A percentile compares a stretch with the other conserved stretches of the same genome.
phyloP scores from a whole-genome alignment of 2,113 vertebrate species.

The Chaetura pelagica region DNA sequence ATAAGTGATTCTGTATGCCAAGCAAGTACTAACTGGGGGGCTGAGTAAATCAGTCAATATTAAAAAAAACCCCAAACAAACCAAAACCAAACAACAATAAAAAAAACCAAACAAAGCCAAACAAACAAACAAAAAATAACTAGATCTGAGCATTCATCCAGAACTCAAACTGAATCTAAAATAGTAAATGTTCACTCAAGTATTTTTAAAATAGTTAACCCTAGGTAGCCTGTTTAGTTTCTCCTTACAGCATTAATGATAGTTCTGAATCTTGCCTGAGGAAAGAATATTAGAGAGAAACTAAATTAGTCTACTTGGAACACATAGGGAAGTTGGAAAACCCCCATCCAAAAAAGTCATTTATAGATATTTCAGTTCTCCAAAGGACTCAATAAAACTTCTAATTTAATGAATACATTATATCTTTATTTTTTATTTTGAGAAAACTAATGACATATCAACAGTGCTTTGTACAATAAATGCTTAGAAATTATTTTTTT shows the following conservation, averaged over 20 bases:
- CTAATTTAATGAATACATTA: not conserved
- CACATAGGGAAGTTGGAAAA: not conserved
- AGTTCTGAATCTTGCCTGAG: not conserved
- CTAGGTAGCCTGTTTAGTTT: not conserved
- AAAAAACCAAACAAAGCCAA: not conserved
- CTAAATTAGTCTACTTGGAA: not conserved
- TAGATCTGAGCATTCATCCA: not conserved
- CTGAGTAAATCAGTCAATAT: not conserved
- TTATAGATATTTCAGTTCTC: not conserved
- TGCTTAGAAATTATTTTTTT: not conserved
- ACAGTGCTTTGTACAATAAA: not conserved
- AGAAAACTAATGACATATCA: not conserved
- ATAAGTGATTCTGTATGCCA: not conserved
- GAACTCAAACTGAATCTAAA: not conserved
- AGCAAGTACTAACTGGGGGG: not conserved
- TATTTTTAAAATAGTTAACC: slow-evolving; percentile 18
- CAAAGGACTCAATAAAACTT: not conserved
- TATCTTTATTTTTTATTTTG: not conserved
- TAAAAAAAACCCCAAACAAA: not conserved
- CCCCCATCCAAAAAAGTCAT: accelerated
- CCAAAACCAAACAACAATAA: not conserved
- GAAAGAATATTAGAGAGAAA: not conserved
- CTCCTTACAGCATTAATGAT: not conserved
- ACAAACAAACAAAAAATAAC: too few relatives aligned
- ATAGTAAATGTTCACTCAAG: not conserved